Conservation (phyloP, 1,140 invertebrate species). For the Zaprionus gabonicus region DNA sequence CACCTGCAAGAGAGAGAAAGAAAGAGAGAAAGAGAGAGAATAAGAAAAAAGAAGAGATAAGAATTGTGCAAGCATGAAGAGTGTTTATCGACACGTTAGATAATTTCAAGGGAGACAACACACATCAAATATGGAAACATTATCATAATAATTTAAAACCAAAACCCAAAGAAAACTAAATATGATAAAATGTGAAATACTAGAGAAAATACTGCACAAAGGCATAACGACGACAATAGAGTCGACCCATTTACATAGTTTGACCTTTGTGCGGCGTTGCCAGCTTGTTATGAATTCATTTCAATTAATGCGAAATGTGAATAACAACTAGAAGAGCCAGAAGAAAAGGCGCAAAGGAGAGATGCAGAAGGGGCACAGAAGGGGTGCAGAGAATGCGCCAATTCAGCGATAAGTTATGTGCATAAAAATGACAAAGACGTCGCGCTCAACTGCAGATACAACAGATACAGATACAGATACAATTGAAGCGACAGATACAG, state of each 20-base stretch:
- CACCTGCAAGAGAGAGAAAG: conserved; percentile 72
- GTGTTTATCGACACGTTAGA: background rate
- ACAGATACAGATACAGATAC: conserved; percentile 15
- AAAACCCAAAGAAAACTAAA: background rate
- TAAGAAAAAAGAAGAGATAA: conserved; percentile 7
- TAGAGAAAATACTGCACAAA: background rate
- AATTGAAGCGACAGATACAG: conserved; percentile 21
- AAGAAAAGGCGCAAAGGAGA: background rate
- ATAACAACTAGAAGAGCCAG: conserved; percentile 27
- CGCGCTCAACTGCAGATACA: conserved; percentile 20
- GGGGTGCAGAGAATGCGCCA: conserved; percentile 42
- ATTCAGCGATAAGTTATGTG: conserved; percentile 46
- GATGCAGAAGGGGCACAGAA: background rate
- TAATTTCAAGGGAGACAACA: background rate
- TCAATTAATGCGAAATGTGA: conserved; percentile 79
- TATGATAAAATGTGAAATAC: background rate
- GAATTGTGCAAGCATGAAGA: conserved; percentile 8
- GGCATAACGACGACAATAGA: background rate
- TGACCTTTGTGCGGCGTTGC: conserved; percentile 55
- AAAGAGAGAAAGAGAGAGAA: conserved; percentile 4
- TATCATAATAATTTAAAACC: background rate
- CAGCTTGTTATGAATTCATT: conserved; percentile 73
- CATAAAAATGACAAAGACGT: conserved; percentile 51
- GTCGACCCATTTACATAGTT: conserved; percentile 68
- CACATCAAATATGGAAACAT: background rate